Conservation (phyloP, 2,888 invertebrate species). For the Platycheirus rosarum region DNA sequence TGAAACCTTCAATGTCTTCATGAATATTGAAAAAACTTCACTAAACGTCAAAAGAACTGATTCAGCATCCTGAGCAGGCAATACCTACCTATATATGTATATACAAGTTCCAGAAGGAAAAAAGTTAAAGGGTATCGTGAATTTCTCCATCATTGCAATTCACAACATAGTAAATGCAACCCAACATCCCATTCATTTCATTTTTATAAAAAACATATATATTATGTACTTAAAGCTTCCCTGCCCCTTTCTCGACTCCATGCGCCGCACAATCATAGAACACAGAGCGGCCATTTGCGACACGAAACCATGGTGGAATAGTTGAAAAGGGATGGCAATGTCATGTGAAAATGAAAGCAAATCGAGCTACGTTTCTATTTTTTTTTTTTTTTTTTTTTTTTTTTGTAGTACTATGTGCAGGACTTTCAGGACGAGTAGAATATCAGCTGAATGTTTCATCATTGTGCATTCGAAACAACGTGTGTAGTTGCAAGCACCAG, state of each 20-base stretch:
- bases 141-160: constrained; percentile 50
- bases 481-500: constrained; percentile 40
- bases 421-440: constrained; percentile 6
- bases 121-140: constrained; percentile 58
- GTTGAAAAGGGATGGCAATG: constrained; percentile 73
- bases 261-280: neutral
- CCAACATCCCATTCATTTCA: constrained; percentile 13
- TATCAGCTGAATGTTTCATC: constrained; percentile 46
- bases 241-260: neutral
- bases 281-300: constrained; percentile 57
- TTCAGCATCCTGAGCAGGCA: constrained; percentile 30
- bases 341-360: constrained; percentile 74
- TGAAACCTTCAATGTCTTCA: constrained; percentile 47
- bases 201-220: too few species aligned
- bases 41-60: constrained; percentile 20
- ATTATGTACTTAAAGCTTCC: neutral
- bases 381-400: neutral
- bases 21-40: constrained; percentile 31
- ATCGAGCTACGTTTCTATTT: constrained; percentile 19
- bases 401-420: constrained; percentile 1
- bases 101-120: constrained; percentile 51
- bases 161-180: neutral
- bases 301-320: constrained; percentile 57
- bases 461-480: constrained; percentile 54
- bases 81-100: too few species aligned